These are phyloP conservation scores for Perca fluviatilis DNA, from an alignment of 2,113 vertebrate species.

Conservation along the genomic window DNA sequence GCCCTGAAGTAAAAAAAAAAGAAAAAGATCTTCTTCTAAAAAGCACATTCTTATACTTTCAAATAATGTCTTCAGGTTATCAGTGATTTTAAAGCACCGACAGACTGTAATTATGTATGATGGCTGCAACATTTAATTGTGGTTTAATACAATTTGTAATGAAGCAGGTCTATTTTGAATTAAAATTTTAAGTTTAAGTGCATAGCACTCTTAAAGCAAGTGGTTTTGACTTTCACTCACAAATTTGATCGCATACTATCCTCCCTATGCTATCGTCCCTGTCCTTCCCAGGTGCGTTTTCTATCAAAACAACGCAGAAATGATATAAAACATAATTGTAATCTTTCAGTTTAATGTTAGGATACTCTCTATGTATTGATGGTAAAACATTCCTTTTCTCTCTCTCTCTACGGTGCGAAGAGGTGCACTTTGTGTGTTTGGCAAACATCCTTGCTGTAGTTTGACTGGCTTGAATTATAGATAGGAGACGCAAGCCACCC, in stretches of 20 bases:
- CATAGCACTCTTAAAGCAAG: not conserved
- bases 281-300: slow-evolving; percentile 17
- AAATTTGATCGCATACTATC: slow-evolving; percentile 26
- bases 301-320: slow-evolving; percentile 44
- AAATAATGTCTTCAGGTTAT: not conserved
- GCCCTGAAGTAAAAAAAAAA: not conserved
- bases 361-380: slow-evolving; percentile 36
- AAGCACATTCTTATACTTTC: not conserved
- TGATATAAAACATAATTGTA: slow-evolving; percentile 27
- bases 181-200: not conserved
- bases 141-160: not conserved
- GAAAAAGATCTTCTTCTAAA: not conserved
- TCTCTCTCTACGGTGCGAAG: slow-evolving; percentile 17
- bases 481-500: slow-evolving; percentile 71
- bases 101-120: not conserved
- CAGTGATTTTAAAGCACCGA: not conserved
- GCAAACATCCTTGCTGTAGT: slow-evolving; percentile 68
- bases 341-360: slow-evolving; percentile 31
- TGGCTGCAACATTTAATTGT: not conserved
- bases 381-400: slow-evolving; percentile 29
- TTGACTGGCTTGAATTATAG: slow-evolving; percentile 77
- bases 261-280: not conserved
- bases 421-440: slow-evolving; percentile 62
- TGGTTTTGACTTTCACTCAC: not conserved
- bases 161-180: not conserved